Conservation (phyloP, 2,888 invertebrate genomes). For the Melieria crassipennis region DNA sequence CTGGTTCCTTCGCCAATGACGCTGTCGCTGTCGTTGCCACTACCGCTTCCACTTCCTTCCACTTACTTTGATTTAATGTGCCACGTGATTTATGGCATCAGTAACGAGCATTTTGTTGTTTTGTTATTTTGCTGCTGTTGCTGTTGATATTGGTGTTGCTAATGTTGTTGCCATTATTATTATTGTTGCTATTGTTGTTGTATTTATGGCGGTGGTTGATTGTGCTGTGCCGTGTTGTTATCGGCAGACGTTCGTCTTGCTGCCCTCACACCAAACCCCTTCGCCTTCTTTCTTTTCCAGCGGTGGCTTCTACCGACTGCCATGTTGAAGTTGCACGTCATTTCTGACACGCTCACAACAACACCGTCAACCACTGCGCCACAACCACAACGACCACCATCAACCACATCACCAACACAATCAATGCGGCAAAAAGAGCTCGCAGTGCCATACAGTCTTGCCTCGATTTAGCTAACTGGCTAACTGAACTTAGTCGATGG, state of each 20-base stretch:
- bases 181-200: constrained; percentile 10
- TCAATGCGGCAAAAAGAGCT: constrained; percentile 6
- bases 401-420: constrained; percentile 31
- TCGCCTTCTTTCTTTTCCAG: background rate
- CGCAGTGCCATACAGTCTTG: too few species aligned
- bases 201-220: constrained; percentile 15
- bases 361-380: constrained; percentile 11
- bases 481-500: too few species aligned
- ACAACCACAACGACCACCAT: constrained; percentile 17
- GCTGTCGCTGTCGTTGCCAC: background rate
- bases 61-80: constrained; percentile 58
- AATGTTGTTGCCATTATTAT: constrained; percentile 26
- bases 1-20: constrained; percentile 4
- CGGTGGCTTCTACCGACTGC: constrained; percentile 27
- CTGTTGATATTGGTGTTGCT: constrained; percentile 23
- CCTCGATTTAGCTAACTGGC: too few species aligned
- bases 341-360: constrained; percentile 53
- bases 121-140: constrained; percentile 20
- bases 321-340: constrained; percentile 47
- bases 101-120: constrained; percentile 32
- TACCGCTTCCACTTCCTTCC: constrained; percentile 26
- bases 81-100: constrained; percentile 59
- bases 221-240: constrained; percentile 13
- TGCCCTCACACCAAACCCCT: background rate
- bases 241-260: constrained; percentile 43